Base-by-base conservation (phyloP, 2,888 invertebrate genomes). In the Augiades crinisus region DNA sequence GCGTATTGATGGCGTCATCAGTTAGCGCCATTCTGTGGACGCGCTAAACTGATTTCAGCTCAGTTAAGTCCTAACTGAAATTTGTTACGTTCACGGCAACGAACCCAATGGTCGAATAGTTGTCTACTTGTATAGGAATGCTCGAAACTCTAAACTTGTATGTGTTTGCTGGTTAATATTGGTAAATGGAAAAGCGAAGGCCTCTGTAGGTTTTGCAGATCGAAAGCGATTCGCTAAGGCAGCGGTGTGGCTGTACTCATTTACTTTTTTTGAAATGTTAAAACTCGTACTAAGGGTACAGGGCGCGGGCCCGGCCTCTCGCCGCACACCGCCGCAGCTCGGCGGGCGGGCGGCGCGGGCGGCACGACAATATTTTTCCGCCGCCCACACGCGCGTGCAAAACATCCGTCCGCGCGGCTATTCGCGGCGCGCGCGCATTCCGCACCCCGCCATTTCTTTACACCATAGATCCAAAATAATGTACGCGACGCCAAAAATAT, bases 1-100 rank as follows among this genome's bases (percentile, higher is more conserved):
- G 68, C 62, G 63, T 78, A 86, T 83, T 79, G 78, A 87, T 86
- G 80, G 81, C 79, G 81, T 83, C 85, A 87, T 86, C 75, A 70
- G 70, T 87, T 81, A 82, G 61, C 70, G 61, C 71, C 21, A 17
- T 36, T 36, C 34, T 17, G 46, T n/a, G 46, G 46, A 16, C 12
- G 2, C 6, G 10, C 46, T 19, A 30, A 44, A 44, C 43, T 44
- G 43, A 44, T 44, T 44, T 44, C 19, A 31, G 43, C 30, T 44
- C 43, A 33, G 43, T 44, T 30, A 44, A 44, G 19, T 44, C 31
- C 17, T 21, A 33, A 44, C 43, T 44, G 30, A 44, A 19, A 44
- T 44, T 44, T 44, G 43, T 44, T 44, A 27, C n/a, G 19, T 37
- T 10, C 19, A 4, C 5, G 27, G 19, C 3, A 27, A n/a, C 5